Evolutionary conservation across 1,140 invertebrate species (phyloP).

Genomic region (silkworm (Bombyx mori)): ASM3026992v2 NC_085111.1:8435501-8436000

Average conservation of each 20-base stretch:
- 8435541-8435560: too few species aligned
- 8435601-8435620: too few species aligned
- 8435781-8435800: slow-evolving; percentile 34
- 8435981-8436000: slow-evolving; percentile 91
- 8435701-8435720: slow-evolving; percentile 1
- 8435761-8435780: slow-evolving; percentile 12
- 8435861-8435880: slow-evolving; percentile 58
- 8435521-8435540: too few species aligned
- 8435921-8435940: slow-evolving; percentile 83
- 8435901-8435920: slow-evolving; percentile 94
- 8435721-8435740: slow-evolving; percentile 7
- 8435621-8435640: too few species aligned
- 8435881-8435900: slow-evolving; percentile 82
- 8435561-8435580: too few species aligned
- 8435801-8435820: slow-evolving; percentile 37
- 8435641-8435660: too few species aligned
- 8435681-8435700: background rate
- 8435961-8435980: slow-evolving; percentile 92
- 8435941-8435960: slow-evolving; percentile 92
- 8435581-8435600: too few species aligned
- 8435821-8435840: slow-evolving; percentile 39
- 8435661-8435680: too few species aligned
- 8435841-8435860: slow-evolving; percentile 39
- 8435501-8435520: too few species aligned
- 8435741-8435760: background rate